Percentiles rank a stretch among this genome's conserved stretches.
Evolutionary conservation across 2,888 invertebrate genomes (phyloP).

Genomic region (Ophion obscuratus): DNA sequence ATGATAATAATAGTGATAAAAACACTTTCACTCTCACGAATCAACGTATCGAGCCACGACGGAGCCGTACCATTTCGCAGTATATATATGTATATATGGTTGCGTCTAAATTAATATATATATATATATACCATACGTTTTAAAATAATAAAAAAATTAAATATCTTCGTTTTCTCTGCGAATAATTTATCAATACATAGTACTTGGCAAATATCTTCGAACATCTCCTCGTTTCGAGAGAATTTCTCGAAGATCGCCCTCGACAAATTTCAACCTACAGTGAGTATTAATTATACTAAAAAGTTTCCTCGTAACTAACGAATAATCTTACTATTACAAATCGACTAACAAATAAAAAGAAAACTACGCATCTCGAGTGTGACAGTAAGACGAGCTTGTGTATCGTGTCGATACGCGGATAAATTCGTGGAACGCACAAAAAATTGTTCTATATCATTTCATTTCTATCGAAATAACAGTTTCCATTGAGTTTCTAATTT

Average conservation of each 20-base stretch:
- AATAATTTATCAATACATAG: conserved; percentile 62
- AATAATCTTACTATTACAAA: conserved; percentile 44
- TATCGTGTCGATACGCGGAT: background rate
- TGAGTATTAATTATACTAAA: conserved; percentile 41
- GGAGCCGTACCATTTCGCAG: conserved; percentile 48
- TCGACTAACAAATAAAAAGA: conserved; percentile 51
- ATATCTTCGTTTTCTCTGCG: conserved; percentile 41
- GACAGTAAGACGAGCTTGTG: background rate
- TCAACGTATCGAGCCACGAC: conserved; percentile 67
- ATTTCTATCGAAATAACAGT: background rate
- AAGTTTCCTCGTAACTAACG: conserved; percentile 43
- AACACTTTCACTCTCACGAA: conserved; percentile 61
- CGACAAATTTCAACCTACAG: conserved; percentile 53
- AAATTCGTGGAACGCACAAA: background rate
- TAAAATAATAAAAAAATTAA: conserved; percentile 61
- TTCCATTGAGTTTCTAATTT: background rate
- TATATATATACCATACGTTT: conserved; percentile 33
- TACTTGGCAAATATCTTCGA: conserved; percentile 62
- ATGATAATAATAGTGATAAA: conserved; percentile 10
- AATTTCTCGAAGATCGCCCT: conserved; percentile 38
- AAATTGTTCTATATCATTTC: background rate
- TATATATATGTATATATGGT: conserved; percentile 50
- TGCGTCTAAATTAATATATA: conserved; percentile 5
- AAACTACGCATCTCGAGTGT: conserved; percentile 6
- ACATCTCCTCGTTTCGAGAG: conserved; percentile 15